Conservation (phyloP, 2,888 invertebrate genomes). For the Opisthograptis luteolata region DNA sequence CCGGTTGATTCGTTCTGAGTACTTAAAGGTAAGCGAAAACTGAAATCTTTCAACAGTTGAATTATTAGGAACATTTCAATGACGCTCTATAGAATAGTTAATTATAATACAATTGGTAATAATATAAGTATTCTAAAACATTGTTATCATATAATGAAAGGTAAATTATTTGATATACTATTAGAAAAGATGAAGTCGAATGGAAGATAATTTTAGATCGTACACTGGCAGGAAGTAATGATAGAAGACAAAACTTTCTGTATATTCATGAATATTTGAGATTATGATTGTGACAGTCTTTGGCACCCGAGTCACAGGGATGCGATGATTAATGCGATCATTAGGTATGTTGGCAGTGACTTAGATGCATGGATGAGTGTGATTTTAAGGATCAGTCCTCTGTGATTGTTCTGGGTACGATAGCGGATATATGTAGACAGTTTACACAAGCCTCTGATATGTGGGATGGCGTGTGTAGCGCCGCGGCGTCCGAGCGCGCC, state of each 20-base stretch:
- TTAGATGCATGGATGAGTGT: neutral
- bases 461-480: conserved; percentile 81
- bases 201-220: neutral
- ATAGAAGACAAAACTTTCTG: neutral
- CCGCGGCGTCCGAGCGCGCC: conserved; percentile 65
- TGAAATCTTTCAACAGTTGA: neutral
- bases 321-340: neutral
- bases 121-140: too few species aligned
- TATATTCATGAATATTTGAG: neutral
- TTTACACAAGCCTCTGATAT: conserved; percentile 80
- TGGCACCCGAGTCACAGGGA: neutral
- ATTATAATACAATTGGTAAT: too few species aligned
- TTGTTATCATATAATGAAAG: too few species aligned
- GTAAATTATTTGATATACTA: neutral
- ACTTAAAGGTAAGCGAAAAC: neutral
- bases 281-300: neutral
- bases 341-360: neutral
- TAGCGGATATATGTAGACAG: conserved; percentile 50
- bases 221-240: neutral
- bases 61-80: too few species aligned
- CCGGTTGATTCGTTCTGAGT: neutral
- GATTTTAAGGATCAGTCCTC: neutral
- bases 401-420: neutral
- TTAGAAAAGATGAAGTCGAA: neutral
- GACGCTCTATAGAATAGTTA: neutral